These are phyloP conservation scores for Diprion similis DNA, from an alignment of 1,140 invertebrate genomes.

Conservation along the genomic window DNA sequence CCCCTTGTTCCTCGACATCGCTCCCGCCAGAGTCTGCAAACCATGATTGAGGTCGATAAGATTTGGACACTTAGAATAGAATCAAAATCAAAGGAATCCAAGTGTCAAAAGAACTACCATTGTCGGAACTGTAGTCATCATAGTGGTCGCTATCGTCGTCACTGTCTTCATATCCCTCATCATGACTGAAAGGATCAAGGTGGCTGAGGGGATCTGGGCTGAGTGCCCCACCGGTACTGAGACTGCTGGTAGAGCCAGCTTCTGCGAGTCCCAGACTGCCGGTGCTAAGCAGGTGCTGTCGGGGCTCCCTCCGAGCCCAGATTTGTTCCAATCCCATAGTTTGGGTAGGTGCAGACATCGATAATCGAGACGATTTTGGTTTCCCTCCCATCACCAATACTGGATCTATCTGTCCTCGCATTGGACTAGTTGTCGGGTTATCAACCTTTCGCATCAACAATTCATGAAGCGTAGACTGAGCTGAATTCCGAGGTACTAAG, in stretches of 20 bases:
- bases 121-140: conserved; percentile 84
- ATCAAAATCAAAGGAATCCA: conserved; percentile 3
- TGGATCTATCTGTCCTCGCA: conserved; percentile 50
- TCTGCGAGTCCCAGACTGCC: conserved; percentile 77
- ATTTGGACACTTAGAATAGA: conserved; percentile 6
- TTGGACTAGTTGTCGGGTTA: conserved; percentile 56
- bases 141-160: conserved; percentile 86
- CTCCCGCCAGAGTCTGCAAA: conserved; percentile 69
- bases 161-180: conserved; percentile 75
- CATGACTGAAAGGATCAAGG: conserved; percentile 80
- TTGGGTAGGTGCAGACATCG: conserved; percentile 84
- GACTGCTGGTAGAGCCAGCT: conserved; percentile 85
- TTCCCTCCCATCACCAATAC: conserved; percentile 54
- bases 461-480: conserved; percentile 68
- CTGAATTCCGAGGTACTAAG: conserved; percentile 37
- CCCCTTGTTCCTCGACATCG: conserved; percentile 69
- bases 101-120: conserved; percentile 60
- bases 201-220: conserved; percentile 74
- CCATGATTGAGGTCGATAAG: neutral
- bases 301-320: conserved; percentile 83
- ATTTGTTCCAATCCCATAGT: conserved; percentile 78
- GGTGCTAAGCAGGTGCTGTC: conserved; percentile 86
- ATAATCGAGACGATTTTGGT: conserved; percentile 69
- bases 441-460: conserved; percentile 69
- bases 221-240: conserved; percentile 81